phyloP scores from a whole-genome alignment of 2,113 vertebrate genomes.

The Calypte anna region DNA sequence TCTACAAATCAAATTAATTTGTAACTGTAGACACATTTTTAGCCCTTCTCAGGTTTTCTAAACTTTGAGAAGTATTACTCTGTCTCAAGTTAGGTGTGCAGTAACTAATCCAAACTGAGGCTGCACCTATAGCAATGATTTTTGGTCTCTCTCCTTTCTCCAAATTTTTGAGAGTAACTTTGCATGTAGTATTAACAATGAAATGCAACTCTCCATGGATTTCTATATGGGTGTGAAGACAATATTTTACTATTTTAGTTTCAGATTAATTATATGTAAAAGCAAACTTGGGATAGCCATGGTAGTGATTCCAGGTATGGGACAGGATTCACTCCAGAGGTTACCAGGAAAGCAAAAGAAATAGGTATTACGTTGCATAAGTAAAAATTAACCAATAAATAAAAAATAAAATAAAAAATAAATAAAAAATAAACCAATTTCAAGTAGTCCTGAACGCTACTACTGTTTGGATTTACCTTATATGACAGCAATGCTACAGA shows the following conservation, averaged over 20 bases:
- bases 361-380: not conserved
- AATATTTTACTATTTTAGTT: not conserved
- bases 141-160: not conserved
- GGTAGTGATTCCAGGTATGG: not conserved
- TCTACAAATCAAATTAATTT: not conserved
- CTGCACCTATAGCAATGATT: not conserved
- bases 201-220: not conserved
- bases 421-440: not conserved
- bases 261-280: not conserved
- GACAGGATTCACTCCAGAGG: not conserved
- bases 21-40: not conserved
- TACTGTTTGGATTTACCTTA: slow-evolving; percentile 17
- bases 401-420: too few species aligned
- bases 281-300: not conserved
- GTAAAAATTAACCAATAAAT: not conserved
- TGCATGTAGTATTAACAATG: not conserved
- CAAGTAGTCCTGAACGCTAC: not conserved
- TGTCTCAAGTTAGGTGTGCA: not conserved
- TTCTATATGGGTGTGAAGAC: not conserved
- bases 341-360: not conserved
- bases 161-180: not conserved
- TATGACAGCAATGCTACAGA: not conserved
- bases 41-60: not conserved
- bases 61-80: not conserved
- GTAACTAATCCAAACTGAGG: not conserved